A percentile compares a stretch with the other conserved stretches of the same genome.
These are phyloP conservation scores for Solea solea DNA, from an alignment of 2,113 vertebrate genomes.

Conservation along the genomic window DNA sequence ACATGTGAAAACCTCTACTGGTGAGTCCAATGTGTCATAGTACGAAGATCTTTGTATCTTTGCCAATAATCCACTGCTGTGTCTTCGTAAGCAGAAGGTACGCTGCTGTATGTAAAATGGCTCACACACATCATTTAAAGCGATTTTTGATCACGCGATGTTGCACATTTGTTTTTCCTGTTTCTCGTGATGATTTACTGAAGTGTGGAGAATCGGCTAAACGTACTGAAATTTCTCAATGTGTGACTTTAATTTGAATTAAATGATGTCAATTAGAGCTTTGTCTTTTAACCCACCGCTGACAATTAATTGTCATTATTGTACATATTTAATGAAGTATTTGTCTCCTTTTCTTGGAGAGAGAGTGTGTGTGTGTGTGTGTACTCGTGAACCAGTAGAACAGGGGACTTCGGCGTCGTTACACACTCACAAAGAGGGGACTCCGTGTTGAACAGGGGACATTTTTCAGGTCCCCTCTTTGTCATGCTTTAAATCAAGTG, in stretches of 20 bases:
- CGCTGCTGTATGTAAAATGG: background rate
- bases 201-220: conserved; percentile 6
- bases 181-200: background rate
- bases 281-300: background rate
- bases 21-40: too few species aligned
- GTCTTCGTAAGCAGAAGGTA: background rate
- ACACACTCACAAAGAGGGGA: too few species aligned
- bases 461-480: too few species aligned
- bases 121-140: background rate
- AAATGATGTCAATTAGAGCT: conserved; percentile 64
- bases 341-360: background rate
- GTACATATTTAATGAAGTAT: conserved; percentile 26
- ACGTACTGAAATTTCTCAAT: conserved; percentile 14
- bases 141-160: conserved; percentile 4
- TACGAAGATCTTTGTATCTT: too few species aligned
- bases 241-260: conserved; percentile 27
- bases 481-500: too few species aligned
- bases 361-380: too few species aligned
- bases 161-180: conserved; percentile 6
- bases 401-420: too few species aligned
- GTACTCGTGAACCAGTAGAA: too few species aligned
- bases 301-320: conserved; percentile 7
- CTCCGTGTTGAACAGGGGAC: too few species aligned
- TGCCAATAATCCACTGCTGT: background rate
- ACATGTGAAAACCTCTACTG: too few species aligned